phyloP scores from a whole-genome alignment of 1,140 invertebrate species.

The Carposina sasakii region DNA sequence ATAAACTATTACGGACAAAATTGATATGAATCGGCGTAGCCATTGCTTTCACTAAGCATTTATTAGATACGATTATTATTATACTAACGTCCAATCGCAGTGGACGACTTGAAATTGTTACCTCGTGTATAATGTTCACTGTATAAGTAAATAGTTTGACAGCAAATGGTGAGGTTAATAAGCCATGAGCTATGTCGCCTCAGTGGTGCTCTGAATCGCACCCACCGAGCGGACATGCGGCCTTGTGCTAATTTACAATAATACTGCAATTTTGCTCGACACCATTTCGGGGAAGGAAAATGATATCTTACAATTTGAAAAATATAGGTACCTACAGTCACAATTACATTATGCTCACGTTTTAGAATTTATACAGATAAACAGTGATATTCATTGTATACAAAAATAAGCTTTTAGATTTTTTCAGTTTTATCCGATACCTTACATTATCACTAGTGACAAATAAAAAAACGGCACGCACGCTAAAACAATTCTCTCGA shows the following conservation, averaged over 20 bases:
- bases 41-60: slow-evolving; percentile 63
- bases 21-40: slow-evolving; percentile 69
- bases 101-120: slow-evolving; percentile 45
- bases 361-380: slow-evolving; percentile 61
- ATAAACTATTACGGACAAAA: slow-evolving; percentile 68
- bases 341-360: slow-evolving; percentile 31
- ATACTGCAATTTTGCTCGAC: slow-evolving; percentile 39
- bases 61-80: slow-evolving; percentile 58
- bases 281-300: slow-evolving; percentile 65
- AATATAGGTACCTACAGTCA: slow-evolving; percentile 27
- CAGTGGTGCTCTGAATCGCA: too few species aligned
- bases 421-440: slow-evolving; percentile 62
- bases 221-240: too few species aligned
- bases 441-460: slow-evolving; percentile 59
- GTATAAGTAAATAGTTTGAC: too few species aligned
- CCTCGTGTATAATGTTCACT: too few species aligned
- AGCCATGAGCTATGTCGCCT: too few species aligned
- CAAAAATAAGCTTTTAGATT: slow-evolving; percentile 71
- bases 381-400: slow-evolving; percentile 65
- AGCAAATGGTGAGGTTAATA: too few species aligned
- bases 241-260: too few species aligned
- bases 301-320: slow-evolving; percentile 53
- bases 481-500: slow-evolving; percentile 51
- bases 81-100: slow-evolving; percentile 50
- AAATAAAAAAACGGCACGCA: slow-evolving; percentile 55